Conservation (phyloP, 2,888 invertebrate species). For the Schizotus pectinicornis region DNA sequence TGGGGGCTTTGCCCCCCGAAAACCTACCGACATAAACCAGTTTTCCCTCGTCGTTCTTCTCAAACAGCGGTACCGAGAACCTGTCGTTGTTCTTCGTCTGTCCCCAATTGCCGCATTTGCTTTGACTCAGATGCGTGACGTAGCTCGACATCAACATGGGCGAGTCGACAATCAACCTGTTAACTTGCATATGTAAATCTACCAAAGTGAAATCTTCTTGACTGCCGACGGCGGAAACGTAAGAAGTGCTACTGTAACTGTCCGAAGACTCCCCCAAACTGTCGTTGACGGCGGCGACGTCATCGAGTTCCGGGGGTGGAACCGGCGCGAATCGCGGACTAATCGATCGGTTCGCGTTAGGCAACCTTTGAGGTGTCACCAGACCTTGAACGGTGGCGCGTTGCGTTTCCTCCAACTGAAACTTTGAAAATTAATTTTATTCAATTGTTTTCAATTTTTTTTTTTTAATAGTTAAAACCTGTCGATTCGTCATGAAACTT, state of each 20-base stretch:
- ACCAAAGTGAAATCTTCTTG: constrained; percentile 92
- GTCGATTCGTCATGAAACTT: constrained; percentile 48
- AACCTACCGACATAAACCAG: constrained; percentile 74
- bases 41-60: constrained; percentile 73
- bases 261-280: constrained; percentile 67
- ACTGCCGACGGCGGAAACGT: constrained; percentile 89
- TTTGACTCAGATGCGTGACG: constrained; percentile 88
- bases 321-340: constrained; percentile 35
- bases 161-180: constrained; percentile 87
- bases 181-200: constrained; percentile 90
- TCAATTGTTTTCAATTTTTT: not conserved
- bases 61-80: constrained; percentile 81
- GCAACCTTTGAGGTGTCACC: constrained; percentile 54
- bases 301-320: constrained; percentile 19
- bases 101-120: constrained; percentile 75
- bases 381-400: constrained; percentile 52
- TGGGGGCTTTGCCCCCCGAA: too few relatives aligned
- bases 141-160: constrained; percentile 95
- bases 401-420: constrained; percentile 46
- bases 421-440: constrained; percentile 1
- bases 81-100: constrained; percentile 76
- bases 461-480: constrained; percentile 29
- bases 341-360: constrained; percentile 39
- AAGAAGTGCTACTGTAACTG: constrained; percentile 83
- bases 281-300: constrained; percentile 35